Evolutionary conservation across 1,140 invertebrate species (phyloP).

Genomic region (Eriosoma lanigerum): DNA sequence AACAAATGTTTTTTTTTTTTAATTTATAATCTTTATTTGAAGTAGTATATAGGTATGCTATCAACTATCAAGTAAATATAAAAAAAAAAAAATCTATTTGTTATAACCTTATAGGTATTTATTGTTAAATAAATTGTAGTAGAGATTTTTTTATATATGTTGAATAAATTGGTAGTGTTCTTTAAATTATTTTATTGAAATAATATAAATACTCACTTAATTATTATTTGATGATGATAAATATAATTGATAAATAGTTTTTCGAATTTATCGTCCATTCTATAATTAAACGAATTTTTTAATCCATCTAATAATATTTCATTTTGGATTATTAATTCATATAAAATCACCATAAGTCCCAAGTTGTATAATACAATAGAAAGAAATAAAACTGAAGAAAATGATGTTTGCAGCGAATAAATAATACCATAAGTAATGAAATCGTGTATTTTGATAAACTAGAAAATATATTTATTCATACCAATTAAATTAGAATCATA

Average conservation of each 20-base stretch:
- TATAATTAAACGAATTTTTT: background rate
- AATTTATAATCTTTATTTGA: no score
- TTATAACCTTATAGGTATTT: no score
- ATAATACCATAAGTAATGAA: background rate
- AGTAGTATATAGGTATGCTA: no score
- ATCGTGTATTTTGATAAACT: background rate
- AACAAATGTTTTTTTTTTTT: no score
- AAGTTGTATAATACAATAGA: background rate
- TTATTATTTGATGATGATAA: slow-evolving; percentile 25
- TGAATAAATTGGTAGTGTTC: no score
- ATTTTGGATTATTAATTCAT: background rate
- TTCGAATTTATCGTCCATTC: background rate
- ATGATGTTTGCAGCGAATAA: background rate
- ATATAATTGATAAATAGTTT: slow-evolving; percentile 5
- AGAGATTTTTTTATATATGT: no score
- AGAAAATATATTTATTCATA: background rate
- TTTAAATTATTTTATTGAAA: no score
- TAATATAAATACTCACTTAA: slow-evolving; percentile 27
- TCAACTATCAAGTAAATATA: no score
- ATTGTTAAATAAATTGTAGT: no score
- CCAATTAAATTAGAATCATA: no score
- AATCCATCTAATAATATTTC: background rate
- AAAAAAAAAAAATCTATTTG: no score
- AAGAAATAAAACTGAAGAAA: background rate
- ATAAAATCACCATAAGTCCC: background rate